Evolutionary conservation across 2,797 vertebrate species (phyloP).

Genomic region (Neosilurus mollespiculum): DNA sequence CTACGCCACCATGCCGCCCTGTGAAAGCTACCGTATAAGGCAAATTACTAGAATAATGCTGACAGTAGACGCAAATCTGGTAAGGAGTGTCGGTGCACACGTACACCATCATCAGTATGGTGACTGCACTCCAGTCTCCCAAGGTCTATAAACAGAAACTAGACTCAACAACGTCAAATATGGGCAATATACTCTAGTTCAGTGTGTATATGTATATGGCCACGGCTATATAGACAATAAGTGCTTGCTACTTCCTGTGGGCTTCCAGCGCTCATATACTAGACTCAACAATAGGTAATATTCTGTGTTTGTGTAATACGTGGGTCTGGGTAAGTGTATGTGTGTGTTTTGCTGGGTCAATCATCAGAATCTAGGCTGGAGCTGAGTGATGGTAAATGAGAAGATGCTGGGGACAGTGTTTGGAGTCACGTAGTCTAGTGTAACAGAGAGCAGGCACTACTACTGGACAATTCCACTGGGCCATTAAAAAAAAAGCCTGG

Average conservation of each 20-base stretch:
- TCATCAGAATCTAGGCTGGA: slow-evolving; percentile 38
- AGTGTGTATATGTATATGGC: slow-evolving; percentile 6
- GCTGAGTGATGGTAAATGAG: slow-evolving; percentile 50
- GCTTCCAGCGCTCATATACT: slow-evolving; percentile 34
- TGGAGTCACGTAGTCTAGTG: slow-evolving; percentile 49
- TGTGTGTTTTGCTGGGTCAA: slow-evolving; percentile 35
- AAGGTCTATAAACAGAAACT: slow-evolving; percentile 29
- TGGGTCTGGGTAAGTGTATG: slow-evolving; percentile 19
- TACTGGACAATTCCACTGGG: slow-evolving; percentile 7
- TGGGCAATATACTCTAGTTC: slow-evolving; percentile 30
- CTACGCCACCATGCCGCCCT: no score
- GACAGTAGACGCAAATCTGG: neutral
- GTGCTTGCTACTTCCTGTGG: slow-evolving; percentile 50
- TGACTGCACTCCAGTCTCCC: slow-evolving; percentile 3
- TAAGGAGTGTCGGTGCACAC: neutral
- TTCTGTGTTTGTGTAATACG: slow-evolving; percentile 24
- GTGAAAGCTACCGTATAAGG: no score
- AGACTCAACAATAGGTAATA: slow-evolving; percentile 51
- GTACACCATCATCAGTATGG: slow-evolving; percentile 1
- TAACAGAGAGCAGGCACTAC: neutral
- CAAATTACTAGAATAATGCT: neutral
- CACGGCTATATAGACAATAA: slow-evolving; percentile 26
- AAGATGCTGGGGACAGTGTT: slow-evolving; percentile 27
- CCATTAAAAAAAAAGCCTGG: neutral
- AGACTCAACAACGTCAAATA: slow-evolving; percentile 44